phyloP scores from a whole-genome alignment of 2,888 invertebrate genomes.

The Desoria tigrina region DNA sequence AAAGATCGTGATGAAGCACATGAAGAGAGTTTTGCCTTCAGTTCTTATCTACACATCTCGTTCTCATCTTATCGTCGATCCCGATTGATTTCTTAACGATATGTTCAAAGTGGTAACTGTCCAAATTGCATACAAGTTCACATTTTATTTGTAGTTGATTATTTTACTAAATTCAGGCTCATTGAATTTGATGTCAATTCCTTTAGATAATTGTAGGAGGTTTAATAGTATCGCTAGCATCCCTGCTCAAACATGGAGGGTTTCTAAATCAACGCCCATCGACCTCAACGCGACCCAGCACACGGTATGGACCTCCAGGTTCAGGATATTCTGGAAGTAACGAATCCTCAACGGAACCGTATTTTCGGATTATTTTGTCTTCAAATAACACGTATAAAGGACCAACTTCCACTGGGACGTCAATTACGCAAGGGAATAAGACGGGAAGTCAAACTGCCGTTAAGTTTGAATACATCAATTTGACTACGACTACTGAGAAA shows the following conservation, averaged over 20 bases:
- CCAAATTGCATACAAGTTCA: background rate
- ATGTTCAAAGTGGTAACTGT: background rate
- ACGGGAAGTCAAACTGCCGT: too few species aligned
- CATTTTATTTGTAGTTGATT: background rate
- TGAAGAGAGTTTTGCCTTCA: too few species aligned
- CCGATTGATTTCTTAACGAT: background rate
- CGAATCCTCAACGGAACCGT: constrained; percentile 4
- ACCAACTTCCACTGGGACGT: too few species aligned
- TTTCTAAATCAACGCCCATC: background rate
- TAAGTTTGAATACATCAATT: too few species aligned
- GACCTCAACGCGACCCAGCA: background rate
- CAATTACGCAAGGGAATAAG: too few species aligned
- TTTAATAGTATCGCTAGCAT: background rate
- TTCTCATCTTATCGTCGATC: too few species aligned
- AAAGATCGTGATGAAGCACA: too few species aligned
- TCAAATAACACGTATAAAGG: background rate
- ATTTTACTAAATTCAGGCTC: too few species aligned
- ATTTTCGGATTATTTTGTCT: constrained; percentile 19
- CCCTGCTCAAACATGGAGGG: constrained; percentile 4
- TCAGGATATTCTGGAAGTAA: background rate
- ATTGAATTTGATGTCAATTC: too few species aligned
- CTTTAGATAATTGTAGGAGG: constrained; percentile 14
- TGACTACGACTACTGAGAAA: too few species aligned
- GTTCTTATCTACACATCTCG: too few species aligned
- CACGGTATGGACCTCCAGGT: constrained; percentile 6